phyloP scores from a whole-genome alignment of 2,113 vertebrate genomes.

The Sporophila hypoxantha region DNA sequence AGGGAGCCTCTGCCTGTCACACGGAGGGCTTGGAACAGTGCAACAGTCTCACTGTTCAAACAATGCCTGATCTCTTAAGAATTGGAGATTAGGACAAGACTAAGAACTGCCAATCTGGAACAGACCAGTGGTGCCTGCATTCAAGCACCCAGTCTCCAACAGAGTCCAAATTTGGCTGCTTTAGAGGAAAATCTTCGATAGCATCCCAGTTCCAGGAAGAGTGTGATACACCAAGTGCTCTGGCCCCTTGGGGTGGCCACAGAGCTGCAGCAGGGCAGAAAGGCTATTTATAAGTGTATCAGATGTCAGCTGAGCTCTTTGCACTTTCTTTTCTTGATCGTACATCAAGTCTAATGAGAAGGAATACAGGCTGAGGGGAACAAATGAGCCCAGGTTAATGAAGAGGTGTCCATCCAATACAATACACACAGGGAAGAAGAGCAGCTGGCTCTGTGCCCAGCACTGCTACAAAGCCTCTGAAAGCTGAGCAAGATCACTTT shows the following conservation, averaged over 20 bases:
- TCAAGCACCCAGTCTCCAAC: background rate
- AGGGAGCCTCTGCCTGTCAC: background rate
- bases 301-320: constrained; percentile 30
- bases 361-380: background rate
- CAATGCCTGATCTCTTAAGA: background rate
- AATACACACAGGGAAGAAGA: background rate
- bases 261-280: background rate
- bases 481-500: constrained; percentile 9
- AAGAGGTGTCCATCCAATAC: background rate
- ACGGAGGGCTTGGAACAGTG: background rate
- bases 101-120: background rate
- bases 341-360: constrained; percentile 20
- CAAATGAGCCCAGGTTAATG: background rate
- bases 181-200: constrained; percentile 40
- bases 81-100: background rate
- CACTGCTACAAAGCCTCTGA: background rate
- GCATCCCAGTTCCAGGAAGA: constrained; percentile 35
- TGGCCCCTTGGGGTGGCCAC: background rate
- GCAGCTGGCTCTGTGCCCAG: constrained; percentile 22
- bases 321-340: background rate
- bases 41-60: background rate
- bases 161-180: constrained; percentile 19
- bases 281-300: constrained; percentile 48
- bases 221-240: background rate
- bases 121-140: background rate